Evolutionary conservation across 2,797 vertebrate species (phyloP).

Genomic region (Pipistrellus pipistrellus): DNA sequence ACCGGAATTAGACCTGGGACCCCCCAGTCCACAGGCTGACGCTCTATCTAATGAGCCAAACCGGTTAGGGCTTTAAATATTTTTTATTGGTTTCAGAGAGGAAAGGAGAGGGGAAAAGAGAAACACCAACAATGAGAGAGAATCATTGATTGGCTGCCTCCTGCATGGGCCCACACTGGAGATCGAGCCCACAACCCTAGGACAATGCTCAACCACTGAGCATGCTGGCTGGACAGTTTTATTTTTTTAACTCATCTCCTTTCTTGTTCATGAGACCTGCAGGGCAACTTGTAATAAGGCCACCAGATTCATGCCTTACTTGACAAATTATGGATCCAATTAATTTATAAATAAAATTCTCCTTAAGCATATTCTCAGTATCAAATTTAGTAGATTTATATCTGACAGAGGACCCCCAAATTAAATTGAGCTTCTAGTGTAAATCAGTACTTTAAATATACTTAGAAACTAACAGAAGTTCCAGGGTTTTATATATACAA

Average conservation of each 20-base stretch:
- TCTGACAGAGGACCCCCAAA: background rate
- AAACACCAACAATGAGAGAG: no score
- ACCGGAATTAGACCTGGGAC: no score
- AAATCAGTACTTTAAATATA: constrained; percentile 46
- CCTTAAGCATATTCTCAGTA: background rate
- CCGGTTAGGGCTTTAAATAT: no score
- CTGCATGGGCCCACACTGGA: no score
- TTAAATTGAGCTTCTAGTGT: background rate
- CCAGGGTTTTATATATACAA: background rate
- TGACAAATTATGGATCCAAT: background rate
- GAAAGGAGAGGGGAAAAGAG: no score
- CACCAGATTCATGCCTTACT: constrained; percentile 3
- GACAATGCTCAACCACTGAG: no score
- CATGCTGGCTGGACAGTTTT: background rate
- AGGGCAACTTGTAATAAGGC: background rate
- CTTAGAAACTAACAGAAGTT: constrained; percentile 21
- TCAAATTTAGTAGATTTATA: constrained; percentile 42
- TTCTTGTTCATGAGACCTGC: constrained; percentile 10
- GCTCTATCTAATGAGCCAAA: no score
- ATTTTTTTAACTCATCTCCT: background rate
- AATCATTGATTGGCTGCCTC: no score
- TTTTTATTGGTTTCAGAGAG: no score
- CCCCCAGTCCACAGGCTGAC: no score
- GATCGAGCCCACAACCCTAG: no score
- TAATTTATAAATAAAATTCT: constrained; percentile 41